Evolutionary conservation across 2,113 vertebrate species (phyloP), one percentile per base, ranked within the genome.

Genomic region (Fregata magnificens): DNA sequence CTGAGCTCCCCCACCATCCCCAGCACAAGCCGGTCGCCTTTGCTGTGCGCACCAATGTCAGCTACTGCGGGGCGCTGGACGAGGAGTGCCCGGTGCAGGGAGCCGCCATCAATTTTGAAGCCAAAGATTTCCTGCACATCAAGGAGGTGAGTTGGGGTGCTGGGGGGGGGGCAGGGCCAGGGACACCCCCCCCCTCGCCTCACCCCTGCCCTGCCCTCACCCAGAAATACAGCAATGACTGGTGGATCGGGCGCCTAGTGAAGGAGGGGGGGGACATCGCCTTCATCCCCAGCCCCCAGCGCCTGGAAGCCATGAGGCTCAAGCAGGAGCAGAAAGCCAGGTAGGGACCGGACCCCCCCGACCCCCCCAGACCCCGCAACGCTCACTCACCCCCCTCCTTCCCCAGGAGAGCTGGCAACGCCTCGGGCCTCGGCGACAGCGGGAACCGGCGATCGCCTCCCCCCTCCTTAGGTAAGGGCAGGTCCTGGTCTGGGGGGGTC

Each of bases 111-210:
- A 99, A 99, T 97, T 99, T 99, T 19, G 99, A 99, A 98, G 99
- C 99, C 99, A 99, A 99, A 99, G 99, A 99, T 98, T 99, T 99
- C 98, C 98, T 99, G 98, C 99, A 99, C 98, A 99, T 99, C 98
- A 99, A 99, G 98, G 99, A 99, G 99, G 99, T 99, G 95, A 99
- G 96, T 1, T 50, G 82, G 26, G 26, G 59, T 36, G 55, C 77
- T 34, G 59, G 18, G 12, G 14, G 5, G 6, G 11, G 18, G 66
- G 7, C 53, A 34, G 38, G 12, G 29, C 36, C 34, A 6, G 38
- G 44, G 4, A 4, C n/a, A n/a, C n/a, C 32, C 32, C 24, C 32
- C 55, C 31, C 65, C 77, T 3, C 0, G 10, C 47, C 45, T 93
- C 62, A 70, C 56, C 13, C 25, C 24, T 59, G 28, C 15, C 45